Percentiles rank a stretch among this genome's conserved stretches.
These are phyloP conservation scores for Remorina albescens DNA, from an alignment of 2,797 vertebrate genomes.

Conservation along the genomic window DNA sequence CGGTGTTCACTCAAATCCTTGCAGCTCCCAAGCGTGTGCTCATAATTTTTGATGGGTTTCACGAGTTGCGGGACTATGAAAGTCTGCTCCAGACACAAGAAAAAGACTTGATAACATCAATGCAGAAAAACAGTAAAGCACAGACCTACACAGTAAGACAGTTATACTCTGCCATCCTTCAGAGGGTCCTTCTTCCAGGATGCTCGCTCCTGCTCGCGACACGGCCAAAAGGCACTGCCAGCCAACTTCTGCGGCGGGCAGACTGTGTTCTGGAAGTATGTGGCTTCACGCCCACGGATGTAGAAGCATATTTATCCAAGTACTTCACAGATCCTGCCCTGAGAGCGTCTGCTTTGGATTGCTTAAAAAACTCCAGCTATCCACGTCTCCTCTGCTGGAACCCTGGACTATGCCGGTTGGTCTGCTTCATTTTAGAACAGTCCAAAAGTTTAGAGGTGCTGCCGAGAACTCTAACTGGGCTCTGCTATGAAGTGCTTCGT, in stretches of 20 bases:
- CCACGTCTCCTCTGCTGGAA: slow-evolving; percentile 88
- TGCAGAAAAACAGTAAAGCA: slow-evolving; percentile 69
- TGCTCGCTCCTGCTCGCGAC: slow-evolving; percentile 89
- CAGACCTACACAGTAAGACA: slow-evolving; percentile 81
- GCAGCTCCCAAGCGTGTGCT: slow-evolving; percentile 87
- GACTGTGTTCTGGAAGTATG: slow-evolving; percentile 87
- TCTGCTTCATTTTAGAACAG: slow-evolving; percentile 85
- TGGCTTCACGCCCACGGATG: slow-evolving; percentile 86
- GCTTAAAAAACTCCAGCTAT: slow-evolving; percentile 79
- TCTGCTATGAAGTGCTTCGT: slow-evolving; percentile 84
- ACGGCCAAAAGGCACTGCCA: slow-evolving; percentile 86
- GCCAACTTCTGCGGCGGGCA: slow-evolving; percentile 84
- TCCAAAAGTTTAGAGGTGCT: slow-evolving; percentile 60
- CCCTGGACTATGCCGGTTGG: slow-evolving; percentile 86
- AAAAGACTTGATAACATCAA: slow-evolving; percentile 55
- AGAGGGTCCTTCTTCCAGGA: slow-evolving; percentile 88
- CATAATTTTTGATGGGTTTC: slow-evolving; percentile 90
- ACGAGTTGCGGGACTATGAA: slow-evolving; percentile 87
- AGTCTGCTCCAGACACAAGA: slow-evolving; percentile 73
- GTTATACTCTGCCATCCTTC: slow-evolving; percentile 88
- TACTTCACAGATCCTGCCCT: slow-evolving; percentile 81
- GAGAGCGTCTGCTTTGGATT: slow-evolving; percentile 64
- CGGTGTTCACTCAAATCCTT: slow-evolving; percentile 84
- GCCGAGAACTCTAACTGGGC: slow-evolving; percentile 88
- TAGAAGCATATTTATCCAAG: slow-evolving; percentile 80